Evolutionary conservation across 92 coral and sea anemone species (phyloP).

Genomic region (Actinernus sp.): DNA sequence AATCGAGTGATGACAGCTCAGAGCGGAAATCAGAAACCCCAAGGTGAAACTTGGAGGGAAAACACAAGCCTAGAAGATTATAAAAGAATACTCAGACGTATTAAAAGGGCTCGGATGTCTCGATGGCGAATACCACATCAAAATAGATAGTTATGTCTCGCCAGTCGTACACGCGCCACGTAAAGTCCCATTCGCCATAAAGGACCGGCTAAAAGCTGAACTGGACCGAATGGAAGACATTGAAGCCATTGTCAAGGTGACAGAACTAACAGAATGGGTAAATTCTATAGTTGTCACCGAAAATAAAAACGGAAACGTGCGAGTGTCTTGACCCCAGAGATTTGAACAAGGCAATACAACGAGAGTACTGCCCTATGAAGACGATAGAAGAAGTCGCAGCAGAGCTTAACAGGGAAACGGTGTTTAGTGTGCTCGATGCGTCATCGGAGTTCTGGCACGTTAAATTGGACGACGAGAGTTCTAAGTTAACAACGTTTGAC

Average conservation of each 20-base stretch:
- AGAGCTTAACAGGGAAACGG: conserved; percentile 9
- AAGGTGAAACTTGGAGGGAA: not conserved
- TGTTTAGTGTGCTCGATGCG: conserved; percentile 26
- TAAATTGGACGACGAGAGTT: no score
- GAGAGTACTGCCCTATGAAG: conserved; percentile 33
- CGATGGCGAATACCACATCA: no score
- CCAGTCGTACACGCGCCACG: no score
- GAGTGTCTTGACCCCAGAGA: conserved; percentile 32
- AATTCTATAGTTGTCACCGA: conserved; percentile 30
- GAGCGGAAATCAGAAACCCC: not conserved
- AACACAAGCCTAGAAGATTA: conserved; percentile 1
- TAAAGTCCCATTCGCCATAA: no score
- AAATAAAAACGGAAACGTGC: conserved; percentile 27
- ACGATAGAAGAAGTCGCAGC: no score
- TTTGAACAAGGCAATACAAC: conserved; percentile 11
- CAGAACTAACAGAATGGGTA: conserved; percentile 34
- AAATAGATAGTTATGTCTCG: conserved; percentile 17
- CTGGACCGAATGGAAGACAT: no score
- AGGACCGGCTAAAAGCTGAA: conserved; percentile 21
- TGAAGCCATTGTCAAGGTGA: no score
- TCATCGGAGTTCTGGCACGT: conserved; percentile 10
- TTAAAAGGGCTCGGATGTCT: conserved; percentile 11
- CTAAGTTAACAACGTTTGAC: no score
- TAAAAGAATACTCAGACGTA: conserved; percentile 13
- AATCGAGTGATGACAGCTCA: conserved; percentile 21